Evolutionary conservation across 2,113 vertebrate species (phyloP).

Genomic region (Natator depressus): DNA sequence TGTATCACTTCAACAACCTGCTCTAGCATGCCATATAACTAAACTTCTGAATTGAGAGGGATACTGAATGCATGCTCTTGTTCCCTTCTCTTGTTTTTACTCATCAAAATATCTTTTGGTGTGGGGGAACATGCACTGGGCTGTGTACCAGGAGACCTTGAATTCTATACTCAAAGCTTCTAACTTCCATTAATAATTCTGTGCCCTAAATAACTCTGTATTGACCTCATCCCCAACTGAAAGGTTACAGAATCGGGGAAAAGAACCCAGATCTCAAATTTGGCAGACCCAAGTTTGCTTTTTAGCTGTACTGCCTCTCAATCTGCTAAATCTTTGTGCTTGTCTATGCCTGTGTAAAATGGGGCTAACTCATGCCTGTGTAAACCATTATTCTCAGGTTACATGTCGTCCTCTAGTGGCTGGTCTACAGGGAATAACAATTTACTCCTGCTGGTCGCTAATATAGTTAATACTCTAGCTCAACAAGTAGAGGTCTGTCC

Average conservation of each 20-base stretch:
- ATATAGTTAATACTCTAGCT: neutral
- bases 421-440: neutral
- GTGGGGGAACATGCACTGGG: neutral
- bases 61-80: neutral
- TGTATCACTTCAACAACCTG: fast-evolving
- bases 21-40: neutral
- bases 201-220: neutral
- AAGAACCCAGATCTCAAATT: neutral
- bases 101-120: neutral
- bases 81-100: neutral
- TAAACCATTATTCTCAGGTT: neutral
- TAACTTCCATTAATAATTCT: neutral
- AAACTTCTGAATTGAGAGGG: neutral
- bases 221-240: neutral
- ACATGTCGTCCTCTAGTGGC: neutral
- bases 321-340: neutral
- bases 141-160: neutral
- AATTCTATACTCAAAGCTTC: fast-evolving
- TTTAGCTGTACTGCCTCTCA: neutral
- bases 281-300: neutral
- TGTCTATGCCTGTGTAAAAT: neutral
- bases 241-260: neutral
- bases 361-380: neutral
- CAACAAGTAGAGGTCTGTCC: neutral
- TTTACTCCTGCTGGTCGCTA: neutral